These are phyloP conservation scores for Scaptomyza tumidula DNA, from an alignment of 2,888 invertebrate species.

Conservation along the genomic window DNA sequence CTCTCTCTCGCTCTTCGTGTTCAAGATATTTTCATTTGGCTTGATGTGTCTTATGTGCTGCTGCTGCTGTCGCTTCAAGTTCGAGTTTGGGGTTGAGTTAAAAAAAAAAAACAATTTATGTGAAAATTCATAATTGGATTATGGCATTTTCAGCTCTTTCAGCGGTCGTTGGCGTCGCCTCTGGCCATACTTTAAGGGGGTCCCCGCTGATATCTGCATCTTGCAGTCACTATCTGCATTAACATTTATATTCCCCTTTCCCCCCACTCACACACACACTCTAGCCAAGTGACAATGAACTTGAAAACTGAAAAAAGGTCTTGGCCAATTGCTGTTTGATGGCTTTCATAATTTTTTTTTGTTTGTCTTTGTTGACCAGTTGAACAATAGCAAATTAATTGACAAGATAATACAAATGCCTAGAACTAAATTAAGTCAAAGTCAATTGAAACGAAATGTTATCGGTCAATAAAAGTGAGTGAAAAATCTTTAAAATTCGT, in stretches of 20 bases:
- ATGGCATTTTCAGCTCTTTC: constrained; percentile 72
- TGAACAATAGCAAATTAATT: no score
- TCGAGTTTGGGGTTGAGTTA: constrained; percentile 46
- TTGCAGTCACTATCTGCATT: constrained; percentile 12
- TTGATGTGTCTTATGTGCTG: constrained; percentile 22
- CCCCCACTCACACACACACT: background rate
- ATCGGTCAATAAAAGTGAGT: no score
- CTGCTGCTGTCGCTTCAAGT: constrained; percentile 7
- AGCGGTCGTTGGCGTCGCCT: constrained; percentile 64
- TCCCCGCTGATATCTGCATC: constrained; percentile 28
- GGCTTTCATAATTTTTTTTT: background rate
- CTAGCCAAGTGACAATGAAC: constrained; percentile 67
- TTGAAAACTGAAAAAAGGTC: constrained; percentile 61
- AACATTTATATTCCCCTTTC: background rate
- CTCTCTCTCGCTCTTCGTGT: constrained; percentile 10
- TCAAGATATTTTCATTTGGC: constrained; percentile 51
- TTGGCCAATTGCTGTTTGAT: constrained; percentile 8
- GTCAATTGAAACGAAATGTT: no score
- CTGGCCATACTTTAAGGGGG: constrained; percentile 45
- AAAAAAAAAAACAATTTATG: constrained; percentile 64
- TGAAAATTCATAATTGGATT: constrained; percentile 81
- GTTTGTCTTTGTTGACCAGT: background rate
- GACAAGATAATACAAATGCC: no score
- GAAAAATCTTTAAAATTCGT: no score
- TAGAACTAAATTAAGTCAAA: no score